Evolutionary conservation across 2,888 invertebrate genomes (phyloP).

Genomic region (Sarcophaga subvicina): DNA sequence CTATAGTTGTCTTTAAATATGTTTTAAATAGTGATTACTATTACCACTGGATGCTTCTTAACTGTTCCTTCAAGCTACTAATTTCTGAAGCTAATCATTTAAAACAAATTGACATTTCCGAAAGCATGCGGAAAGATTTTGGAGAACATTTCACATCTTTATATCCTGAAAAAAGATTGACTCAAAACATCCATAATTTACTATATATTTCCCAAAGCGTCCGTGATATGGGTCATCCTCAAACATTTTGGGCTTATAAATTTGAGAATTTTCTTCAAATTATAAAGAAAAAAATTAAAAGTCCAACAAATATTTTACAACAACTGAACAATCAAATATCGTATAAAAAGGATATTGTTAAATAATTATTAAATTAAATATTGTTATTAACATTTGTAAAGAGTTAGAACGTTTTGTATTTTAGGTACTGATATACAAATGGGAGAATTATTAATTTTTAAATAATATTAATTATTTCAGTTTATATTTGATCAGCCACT

Average conservation of each 20-base stretch:
- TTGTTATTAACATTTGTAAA: too few species aligned
- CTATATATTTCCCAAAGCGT: constrained; percentile 12
- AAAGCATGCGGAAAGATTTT: neutral
- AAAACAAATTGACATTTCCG: too few species aligned
- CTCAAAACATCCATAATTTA: constrained; percentile 29
- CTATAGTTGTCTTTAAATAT: neutral
- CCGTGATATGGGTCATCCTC: too few species aligned
- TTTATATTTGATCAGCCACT: too few species aligned
- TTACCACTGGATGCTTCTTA: constrained; percentile 2
- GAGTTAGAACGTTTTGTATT: too few species aligned
- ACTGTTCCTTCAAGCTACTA: neutral
- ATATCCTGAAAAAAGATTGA: constrained; percentile 30
- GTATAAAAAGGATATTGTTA: too few species aligned
- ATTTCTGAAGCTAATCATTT: too few species aligned
- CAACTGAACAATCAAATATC: neutral
- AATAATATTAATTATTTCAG: too few species aligned
- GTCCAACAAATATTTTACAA: constrained; percentile 28
- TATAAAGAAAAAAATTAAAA: constrained; percentile 31
- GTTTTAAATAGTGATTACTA: neutral
- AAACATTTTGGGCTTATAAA: neutral
- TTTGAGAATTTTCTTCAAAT: constrained; percentile 23
- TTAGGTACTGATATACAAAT: too few species aligned
- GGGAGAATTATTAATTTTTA: too few species aligned
- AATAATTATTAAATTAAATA: too few species aligned
- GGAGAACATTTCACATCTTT: constrained; percentile 22